Evolutionary conservation across 2,888 invertebrate species (phyloP).

Genomic region (Drosophila diplacantha): DNA sequence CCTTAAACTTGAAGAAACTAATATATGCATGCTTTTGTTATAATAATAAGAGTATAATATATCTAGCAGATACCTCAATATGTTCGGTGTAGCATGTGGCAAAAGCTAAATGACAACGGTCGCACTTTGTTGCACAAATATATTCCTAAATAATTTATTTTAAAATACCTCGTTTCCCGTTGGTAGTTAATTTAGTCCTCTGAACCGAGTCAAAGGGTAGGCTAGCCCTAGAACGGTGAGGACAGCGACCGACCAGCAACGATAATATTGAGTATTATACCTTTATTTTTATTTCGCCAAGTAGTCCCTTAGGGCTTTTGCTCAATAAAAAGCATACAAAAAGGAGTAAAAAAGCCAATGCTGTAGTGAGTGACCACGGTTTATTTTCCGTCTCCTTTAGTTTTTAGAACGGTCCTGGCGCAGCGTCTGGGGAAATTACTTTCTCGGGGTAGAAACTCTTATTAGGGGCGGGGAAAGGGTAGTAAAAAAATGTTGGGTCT

Average conservation of each 20-base stretch:
- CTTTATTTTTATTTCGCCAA: slow-evolving; percentile 70
- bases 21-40: background rate
- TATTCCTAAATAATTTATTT: slow-evolving; percentile 73
- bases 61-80: background rate
- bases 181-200: slow-evolving; percentile 71
- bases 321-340: slow-evolving; percentile 63
- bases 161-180: slow-evolving; percentile 67
- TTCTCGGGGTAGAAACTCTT: slow-evolving; percentile 45
- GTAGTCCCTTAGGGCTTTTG: slow-evolving; percentile 66
- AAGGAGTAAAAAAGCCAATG: slow-evolving; percentile 29
- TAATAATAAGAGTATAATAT: too few species aligned
- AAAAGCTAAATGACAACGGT: slow-evolving; percentile 58
- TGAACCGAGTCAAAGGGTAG: slow-evolving; percentile 36
- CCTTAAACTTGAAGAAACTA: too few species aligned
- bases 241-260: slow-evolving; percentile 38
- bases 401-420: slow-evolving; percentile 59
- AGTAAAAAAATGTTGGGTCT: slow-evolving; percentile 34
- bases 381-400: slow-evolving; percentile 23
- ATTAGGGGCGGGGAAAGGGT: slow-evolving; percentile 29
- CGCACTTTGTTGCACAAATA: slow-evolving; percentile 67
- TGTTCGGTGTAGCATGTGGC: slow-evolving; percentile 5
- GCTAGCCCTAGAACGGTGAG: slow-evolving; percentile 19
- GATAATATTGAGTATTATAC: slow-evolving; percentile 73
- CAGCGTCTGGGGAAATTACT: slow-evolving; percentile 70
- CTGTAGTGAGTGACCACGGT: slow-evolving; percentile 57